These are phyloP conservation scores for Pelecanoides urinatrix DNA, from an alignment of 2,113 vertebrate genomes.

Conservation along the genomic window DNA sequence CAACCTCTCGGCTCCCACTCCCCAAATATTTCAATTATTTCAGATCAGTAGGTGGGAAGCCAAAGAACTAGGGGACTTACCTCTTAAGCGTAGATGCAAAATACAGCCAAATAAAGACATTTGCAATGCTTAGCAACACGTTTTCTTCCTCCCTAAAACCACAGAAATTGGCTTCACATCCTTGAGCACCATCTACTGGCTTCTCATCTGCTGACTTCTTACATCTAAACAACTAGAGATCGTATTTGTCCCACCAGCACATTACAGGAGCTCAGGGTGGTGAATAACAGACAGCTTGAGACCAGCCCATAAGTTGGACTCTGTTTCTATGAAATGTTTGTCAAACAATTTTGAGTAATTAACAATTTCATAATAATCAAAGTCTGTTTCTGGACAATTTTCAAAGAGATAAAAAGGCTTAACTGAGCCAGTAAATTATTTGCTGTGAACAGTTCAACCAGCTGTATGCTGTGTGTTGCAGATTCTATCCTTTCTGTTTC, in stretches of 20 bases:
- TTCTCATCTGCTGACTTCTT: neutral
- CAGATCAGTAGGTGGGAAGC: neutral
- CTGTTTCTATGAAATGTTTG: slow-evolving; percentile 17
- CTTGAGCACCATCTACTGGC: slow-evolving; percentile 61
- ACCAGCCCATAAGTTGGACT: neutral
- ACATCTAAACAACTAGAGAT: neutral
- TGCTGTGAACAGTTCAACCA: slow-evolving; percentile 50
- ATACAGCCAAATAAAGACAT: neutral
- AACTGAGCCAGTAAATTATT: slow-evolving; percentile 59
- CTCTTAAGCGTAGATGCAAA: neutral
- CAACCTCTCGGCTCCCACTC: neutral
- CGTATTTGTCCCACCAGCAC: neutral
- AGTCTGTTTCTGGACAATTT: slow-evolving; percentile 53
- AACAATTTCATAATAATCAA: slow-evolving; percentile 58
- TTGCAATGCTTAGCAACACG: neutral
- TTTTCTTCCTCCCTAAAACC: neutral
- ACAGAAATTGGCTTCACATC: neutral
- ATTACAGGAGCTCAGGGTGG: neutral
- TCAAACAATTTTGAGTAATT: slow-evolving; percentile 40
- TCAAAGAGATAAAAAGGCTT: slow-evolving; percentile 58
- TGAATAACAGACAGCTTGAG: slow-evolving; percentile 23
- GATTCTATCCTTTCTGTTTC: slow-evolving; percentile 39
- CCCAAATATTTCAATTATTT: neutral
- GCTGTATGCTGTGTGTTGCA: slow-evolving; percentile 34
- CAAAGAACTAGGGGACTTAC: neutral